phyloP scores from a whole-genome alignment of 2,888 invertebrate genomes.

The Tenodera sinensis region DNA sequence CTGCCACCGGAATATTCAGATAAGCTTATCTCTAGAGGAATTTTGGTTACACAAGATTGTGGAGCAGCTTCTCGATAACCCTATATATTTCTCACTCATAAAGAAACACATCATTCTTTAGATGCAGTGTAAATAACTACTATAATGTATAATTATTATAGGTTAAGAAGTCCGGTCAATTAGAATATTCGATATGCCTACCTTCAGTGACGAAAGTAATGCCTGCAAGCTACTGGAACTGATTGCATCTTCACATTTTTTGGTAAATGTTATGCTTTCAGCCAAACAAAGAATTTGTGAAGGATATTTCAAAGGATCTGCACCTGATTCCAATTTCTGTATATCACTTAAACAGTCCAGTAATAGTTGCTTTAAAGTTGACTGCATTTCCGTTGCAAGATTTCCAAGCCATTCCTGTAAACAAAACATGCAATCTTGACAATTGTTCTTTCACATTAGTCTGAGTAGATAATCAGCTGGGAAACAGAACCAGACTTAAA shows the following conservation, averaged over 20 bases:
- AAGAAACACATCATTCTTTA: too few species aligned
- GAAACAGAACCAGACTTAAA: background rate
- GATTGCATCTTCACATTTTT: conserved; percentile 78
- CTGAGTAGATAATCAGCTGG: background rate
- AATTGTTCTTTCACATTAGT: background rate
- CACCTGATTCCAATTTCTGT: conserved; percentile 43
- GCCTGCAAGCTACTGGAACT: conserved; percentile 57
- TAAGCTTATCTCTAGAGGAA: too few species aligned
- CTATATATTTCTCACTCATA: too few species aligned
- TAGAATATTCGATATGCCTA: conserved; percentile 30
- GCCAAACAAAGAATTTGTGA: conserved; percentile 82
- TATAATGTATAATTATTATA: too few species aligned
- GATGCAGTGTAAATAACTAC: too few species aligned
- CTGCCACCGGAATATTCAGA: too few species aligned
- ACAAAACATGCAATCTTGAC: conserved; percentile 18
- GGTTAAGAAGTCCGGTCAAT: too few species aligned
- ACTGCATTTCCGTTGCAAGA: conserved; percentile 79
- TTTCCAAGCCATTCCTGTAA: conserved; percentile 69
- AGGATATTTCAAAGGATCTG: conserved; percentile 62
- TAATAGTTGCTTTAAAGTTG: conserved; percentile 67
- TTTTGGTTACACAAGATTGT: too few species aligned
- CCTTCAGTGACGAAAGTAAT: conserved; percentile 50
- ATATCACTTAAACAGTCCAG: conserved; percentile 53
- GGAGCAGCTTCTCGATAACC: too few species aligned
- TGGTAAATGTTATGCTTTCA: conserved; percentile 81